Evolutionary conservation across 2,797 vertebrate genomes (phyloP).

Genomic region (Oryzias sinensis): DNA sequence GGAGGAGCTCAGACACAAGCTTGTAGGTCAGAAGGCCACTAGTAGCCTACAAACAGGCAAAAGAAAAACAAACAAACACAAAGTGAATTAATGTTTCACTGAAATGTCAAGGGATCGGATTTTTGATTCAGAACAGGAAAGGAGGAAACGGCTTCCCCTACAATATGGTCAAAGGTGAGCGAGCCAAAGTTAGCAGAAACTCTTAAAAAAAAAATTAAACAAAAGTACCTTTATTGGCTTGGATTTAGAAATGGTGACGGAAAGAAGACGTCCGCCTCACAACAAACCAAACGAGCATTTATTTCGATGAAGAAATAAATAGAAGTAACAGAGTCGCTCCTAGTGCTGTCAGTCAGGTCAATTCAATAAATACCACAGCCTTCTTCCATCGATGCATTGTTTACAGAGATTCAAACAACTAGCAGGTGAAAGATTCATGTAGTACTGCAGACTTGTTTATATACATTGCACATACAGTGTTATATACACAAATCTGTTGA

Average conservation of each 20-base stretch:
- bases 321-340: conserved; percentile 12
- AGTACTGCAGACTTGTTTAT: conserved; percentile 31
- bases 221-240: conserved; percentile 30
- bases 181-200: conserved; percentile 31
- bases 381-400: conserved; percentile 14
- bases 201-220: neutral
- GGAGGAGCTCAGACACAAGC: conserved; percentile 44
- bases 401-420: conserved; percentile 26
- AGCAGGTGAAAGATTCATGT: conserved; percentile 19
- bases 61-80: conserved; percentile 58
- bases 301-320: conserved; percentile 20
- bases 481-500: conserved; percentile 39
- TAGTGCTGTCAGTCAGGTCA: conserved; percentile 4
- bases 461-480: conserved; percentile 52
- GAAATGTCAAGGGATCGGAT: conserved; percentile 30
- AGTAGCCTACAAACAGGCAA: conserved; percentile 47
- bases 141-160: conserved; percentile 6
- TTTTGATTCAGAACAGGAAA: conserved; percentile 4
- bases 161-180: conserved; percentile 17
- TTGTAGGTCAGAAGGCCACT: conserved; percentile 68
- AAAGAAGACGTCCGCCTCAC: conserved; percentile 15
- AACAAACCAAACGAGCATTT: conserved; percentile 12
- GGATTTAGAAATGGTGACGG: conserved; percentile 18
- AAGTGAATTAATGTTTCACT: conserved; percentile 37
- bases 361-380: conserved; percentile 13